Conservation (phyloP, 1,140 invertebrate genomes). For the Lepidurus packardi region DNA sequence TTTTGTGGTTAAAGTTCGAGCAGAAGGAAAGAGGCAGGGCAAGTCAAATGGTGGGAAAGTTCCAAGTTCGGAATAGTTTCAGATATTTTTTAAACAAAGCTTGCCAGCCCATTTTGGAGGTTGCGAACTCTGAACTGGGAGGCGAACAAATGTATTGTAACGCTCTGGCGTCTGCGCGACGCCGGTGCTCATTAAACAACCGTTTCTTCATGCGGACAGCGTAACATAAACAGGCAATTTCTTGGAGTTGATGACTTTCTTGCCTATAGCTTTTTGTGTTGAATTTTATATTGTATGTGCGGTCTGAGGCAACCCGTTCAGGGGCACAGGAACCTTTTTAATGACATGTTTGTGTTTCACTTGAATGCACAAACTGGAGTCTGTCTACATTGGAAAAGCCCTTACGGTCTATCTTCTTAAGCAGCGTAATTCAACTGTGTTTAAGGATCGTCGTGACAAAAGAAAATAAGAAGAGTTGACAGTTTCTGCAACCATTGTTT, state of each 20-base stretch:
- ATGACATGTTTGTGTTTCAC: constrained; percentile 6
- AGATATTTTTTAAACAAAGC: not conserved
- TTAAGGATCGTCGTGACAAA: too few relatives aligned
- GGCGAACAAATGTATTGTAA: not conserved
- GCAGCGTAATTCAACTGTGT: too few relatives aligned
- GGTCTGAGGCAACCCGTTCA: not conserved
- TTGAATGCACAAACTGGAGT: not conserved
- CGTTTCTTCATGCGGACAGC: not conserved
- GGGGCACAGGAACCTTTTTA: not conserved
- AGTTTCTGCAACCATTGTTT: not conserved
- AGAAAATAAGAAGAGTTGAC: not conserved
- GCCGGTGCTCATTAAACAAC: constrained; percentile 13
- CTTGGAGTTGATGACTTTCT: not conserved
- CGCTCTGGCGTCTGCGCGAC: not conserved
- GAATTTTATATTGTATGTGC: not conserved
- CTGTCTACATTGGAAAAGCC: not conserved
- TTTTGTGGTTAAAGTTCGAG: not conserved
- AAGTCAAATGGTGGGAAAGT: too few relatives aligned
- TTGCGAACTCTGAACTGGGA: not conserved
- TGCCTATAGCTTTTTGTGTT: not conserved
- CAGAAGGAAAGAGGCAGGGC: not conserved
- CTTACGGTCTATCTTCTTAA: too few relatives aligned
- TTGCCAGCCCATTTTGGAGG: not conserved
- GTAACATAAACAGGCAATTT: not conserved
- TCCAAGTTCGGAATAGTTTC: too few relatives aligned